These are phyloP conservation scores for Adoxophyes honmai DNA, from an alignment of 1,140 invertebrate genomes.

Conservation along the genomic window DNA sequence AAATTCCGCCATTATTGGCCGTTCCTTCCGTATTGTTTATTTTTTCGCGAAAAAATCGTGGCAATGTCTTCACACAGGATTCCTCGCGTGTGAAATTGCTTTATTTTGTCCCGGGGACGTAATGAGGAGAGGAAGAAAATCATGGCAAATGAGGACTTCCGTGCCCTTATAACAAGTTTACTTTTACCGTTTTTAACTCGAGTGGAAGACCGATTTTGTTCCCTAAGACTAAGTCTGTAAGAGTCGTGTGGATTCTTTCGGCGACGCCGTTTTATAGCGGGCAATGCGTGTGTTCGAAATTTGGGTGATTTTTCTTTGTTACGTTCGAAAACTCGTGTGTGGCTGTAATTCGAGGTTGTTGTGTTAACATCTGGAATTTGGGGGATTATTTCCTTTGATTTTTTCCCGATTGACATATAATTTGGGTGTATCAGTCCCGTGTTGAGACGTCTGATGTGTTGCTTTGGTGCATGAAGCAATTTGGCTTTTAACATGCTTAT, in stretches of 20 bases:
- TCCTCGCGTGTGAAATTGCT: conserved; percentile 34
- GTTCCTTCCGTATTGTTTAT: neutral
- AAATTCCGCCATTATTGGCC: neutral
- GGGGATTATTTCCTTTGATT: neutral
- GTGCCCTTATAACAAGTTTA: conserved; percentile 15
- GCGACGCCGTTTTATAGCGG: neutral
- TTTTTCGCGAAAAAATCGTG: neutral
- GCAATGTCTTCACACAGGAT: neutral
- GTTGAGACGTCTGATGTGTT: too few species aligned
- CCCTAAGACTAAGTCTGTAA: neutral
- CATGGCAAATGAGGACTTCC: conserved; percentile 36
- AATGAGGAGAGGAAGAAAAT: conserved; percentile 40
- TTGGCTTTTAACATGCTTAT: too few species aligned
- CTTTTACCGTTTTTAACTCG: neutral
- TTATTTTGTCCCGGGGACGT: conserved; percentile 34
- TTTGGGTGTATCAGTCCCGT: too few species aligned
- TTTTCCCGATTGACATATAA: neutral
- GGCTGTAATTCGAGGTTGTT: conserved; percentile 16
- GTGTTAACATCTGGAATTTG: conserved; percentile 7
- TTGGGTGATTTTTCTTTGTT: conserved; percentile 38
- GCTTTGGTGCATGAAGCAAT: too few species aligned
- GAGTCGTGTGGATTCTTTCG: neutral
- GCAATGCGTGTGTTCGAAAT: conserved; percentile 24
- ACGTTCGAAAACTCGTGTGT: conserved; percentile 24
- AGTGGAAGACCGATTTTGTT: neutral